Base-by-base conservation (phyloP, 2,113 vertebrate genomes). In the Trogon melanurus region DNA sequence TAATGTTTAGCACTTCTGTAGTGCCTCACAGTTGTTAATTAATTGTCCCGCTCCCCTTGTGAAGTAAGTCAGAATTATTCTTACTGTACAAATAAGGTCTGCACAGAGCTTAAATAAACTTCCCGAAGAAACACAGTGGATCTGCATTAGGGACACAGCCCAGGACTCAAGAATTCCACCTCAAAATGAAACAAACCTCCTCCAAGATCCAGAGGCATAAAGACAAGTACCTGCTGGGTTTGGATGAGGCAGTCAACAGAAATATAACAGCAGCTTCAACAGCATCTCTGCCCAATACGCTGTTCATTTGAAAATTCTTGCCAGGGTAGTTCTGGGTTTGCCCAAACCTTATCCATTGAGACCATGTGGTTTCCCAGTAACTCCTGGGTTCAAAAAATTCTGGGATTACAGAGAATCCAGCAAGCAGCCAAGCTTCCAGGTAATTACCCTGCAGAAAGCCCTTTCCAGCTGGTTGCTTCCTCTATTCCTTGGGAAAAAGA, bases 1-100 rank as follows among this genome's bases (percentile, higher is more conserved):
- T 97, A 96, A 92, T 44, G 34, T 79, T 93, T 72, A 95, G 72
- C 50, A 62, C 36, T 89, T 91, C 69, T 92, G 41, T 73, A 74
- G 83, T 45, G 57, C 48, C 45, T 89, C 79, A 29, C 30, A 45
- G 26, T 75, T 91, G 72, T 84, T 88, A 82, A 93, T 92, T 88
- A 89, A 66, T 79, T 81, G 47, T 96, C 66, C 58, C 54, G 19
- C 41, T 54, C 62, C 50, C 53, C 50, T 79, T 84, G 62, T 89
- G 81, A 94, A 85, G 30, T 36, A 56, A 91, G 29, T 72, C 69
- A 47, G 69, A 74, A 53, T 86, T 91, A 85, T 56, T 85, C 62
- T 79, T 62, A 34, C 11, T 86, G 29, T 56, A 86, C 76, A 83
- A 83, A 86, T 53, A 83, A 88, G 34, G 65, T 53, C 38, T 51